phyloP scores from a whole-genome alignment of 1,140 invertebrate genomes.

The Amphibalanus amphitrite region DNA sequence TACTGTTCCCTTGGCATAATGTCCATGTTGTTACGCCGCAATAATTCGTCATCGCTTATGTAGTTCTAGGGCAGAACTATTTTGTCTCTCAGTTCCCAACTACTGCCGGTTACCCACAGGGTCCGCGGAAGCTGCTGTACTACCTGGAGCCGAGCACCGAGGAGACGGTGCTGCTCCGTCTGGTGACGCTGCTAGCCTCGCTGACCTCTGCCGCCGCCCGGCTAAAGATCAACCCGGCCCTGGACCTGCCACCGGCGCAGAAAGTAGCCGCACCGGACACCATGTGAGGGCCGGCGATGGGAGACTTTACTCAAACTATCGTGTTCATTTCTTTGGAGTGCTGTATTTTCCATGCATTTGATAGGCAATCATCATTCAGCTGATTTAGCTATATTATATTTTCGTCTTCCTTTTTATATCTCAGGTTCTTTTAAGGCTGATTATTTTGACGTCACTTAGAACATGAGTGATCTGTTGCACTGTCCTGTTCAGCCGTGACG shows the following conservation, averaged over 20 bases:
- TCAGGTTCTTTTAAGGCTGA: too few species aligned
- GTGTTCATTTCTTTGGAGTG: too few species aligned
- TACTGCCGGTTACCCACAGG: conserved; percentile 25
- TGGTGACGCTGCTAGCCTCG: conserved; percentile 37
- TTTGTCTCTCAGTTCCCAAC: not conserved
- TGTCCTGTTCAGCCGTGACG: too few species aligned
- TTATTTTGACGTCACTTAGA: too few species aligned
- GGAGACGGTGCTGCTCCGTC: conserved; percentile 33
- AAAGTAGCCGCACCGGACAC: conserved; percentile 42
- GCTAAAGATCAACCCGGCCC: conserved; percentile 28
- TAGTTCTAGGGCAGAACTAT: not conserved
- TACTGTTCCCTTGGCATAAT: not conserved
- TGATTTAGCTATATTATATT: too few species aligned
- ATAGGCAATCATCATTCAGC: too few species aligned
- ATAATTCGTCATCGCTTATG: not conserved
- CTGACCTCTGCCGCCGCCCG: conserved; percentile 29
- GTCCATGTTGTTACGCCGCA: not conserved
- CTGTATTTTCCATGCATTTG: too few species aligned
- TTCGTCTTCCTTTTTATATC: too few species aligned
- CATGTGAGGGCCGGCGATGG: conserved; percentile 24
- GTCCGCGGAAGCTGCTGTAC: conserved; percentile 32
- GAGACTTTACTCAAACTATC: not conserved
- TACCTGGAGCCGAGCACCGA: conserved; percentile 29
- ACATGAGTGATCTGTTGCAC: too few species aligned
- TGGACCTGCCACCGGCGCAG: conserved; percentile 33